Evolutionary conservation across 23 tunicate genomes (phyloP).

Genomic region (Trididemnum clinides): DNA sequence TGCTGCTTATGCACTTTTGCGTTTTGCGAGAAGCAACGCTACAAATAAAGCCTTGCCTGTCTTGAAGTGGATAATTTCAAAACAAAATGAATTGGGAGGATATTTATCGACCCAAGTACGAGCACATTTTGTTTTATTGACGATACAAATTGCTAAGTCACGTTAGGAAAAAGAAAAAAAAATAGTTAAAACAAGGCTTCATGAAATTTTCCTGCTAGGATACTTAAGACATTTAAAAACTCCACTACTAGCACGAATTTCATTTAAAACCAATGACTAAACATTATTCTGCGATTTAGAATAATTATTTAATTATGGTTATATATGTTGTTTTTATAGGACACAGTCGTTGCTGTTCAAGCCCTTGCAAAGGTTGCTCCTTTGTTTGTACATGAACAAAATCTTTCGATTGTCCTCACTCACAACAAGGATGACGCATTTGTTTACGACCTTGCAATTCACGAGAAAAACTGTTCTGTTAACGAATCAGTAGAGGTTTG

Average conservation of each 20-base stretch:
- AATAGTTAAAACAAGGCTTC: too few species aligned
- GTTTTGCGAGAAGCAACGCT: conserved; percentile 21
- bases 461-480: conserved; percentile 50
- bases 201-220: too few species aligned
- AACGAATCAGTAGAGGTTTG: conserved; percentile 32
- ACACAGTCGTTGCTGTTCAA: conserved; percentile 39
- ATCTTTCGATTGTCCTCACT: neutral
- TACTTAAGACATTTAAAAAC: too few species aligned
- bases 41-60: conserved; percentile 33
- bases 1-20: conserved; percentile 66
- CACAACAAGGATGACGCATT: conserved; percentile 2
- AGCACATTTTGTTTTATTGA: too few species aligned
- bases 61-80: conserved; percentile 68
- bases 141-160: too few species aligned
- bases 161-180: too few species aligned
- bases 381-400: neutral
- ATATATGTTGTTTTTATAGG: too few species aligned
- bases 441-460: conserved; percentile 1
- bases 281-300: too few species aligned
- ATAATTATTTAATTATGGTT: too few species aligned
- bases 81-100: conserved; percentile 74
- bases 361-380: neutral
- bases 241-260: too few species aligned
- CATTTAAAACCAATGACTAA: too few species aligned
- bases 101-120: conserved; percentile 82